Conservation (phyloP, 2,113 vertebrate genomes). For the Pseudorasbora parva region DNA sequence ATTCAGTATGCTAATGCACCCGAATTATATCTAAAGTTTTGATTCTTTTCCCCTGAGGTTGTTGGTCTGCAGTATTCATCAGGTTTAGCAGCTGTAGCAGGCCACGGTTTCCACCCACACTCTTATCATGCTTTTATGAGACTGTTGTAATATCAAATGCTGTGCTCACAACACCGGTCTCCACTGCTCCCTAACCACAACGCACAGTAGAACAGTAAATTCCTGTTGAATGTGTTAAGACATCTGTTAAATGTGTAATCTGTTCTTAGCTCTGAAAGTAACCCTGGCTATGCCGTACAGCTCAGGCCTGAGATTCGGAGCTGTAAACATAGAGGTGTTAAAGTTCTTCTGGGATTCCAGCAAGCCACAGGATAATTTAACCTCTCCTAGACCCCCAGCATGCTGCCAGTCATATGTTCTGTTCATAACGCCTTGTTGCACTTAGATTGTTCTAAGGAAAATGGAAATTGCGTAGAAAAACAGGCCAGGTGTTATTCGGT, state of each 20-base stretch:
- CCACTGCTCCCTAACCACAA: background rate
- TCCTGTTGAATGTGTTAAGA: conserved; percentile 22
- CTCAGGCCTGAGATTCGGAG: background rate
- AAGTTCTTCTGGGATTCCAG: conserved; percentile 8
- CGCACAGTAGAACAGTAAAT: background rate
- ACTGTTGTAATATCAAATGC: conserved; percentile 33
- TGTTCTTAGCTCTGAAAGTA: background rate
- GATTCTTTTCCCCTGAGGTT: conserved; percentile 3
- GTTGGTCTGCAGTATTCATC: conserved; percentile 41
- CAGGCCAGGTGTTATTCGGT: background rate
- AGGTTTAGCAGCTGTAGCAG: conserved; percentile 57
- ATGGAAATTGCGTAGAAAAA: background rate
- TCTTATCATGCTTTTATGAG: conserved; percentile 25
- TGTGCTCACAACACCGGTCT: background rate
- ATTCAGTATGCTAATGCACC: too few relatives aligned
- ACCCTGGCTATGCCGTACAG: background rate
- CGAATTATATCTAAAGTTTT: conserved; percentile 8
- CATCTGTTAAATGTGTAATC: conserved; percentile 1
- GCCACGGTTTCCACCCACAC: conserved; percentile 43
- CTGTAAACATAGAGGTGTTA: background rate
- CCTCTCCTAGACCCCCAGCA: background rate
- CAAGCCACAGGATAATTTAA: conserved; percentile 28
- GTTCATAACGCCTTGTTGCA: background rate
- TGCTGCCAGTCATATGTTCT: background rate
- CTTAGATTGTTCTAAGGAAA: conserved; percentile 3